phyloP scores from a whole-genome alignment of 92 coral and sea anemone genomes.

The Meandrina meandrites region DNA sequence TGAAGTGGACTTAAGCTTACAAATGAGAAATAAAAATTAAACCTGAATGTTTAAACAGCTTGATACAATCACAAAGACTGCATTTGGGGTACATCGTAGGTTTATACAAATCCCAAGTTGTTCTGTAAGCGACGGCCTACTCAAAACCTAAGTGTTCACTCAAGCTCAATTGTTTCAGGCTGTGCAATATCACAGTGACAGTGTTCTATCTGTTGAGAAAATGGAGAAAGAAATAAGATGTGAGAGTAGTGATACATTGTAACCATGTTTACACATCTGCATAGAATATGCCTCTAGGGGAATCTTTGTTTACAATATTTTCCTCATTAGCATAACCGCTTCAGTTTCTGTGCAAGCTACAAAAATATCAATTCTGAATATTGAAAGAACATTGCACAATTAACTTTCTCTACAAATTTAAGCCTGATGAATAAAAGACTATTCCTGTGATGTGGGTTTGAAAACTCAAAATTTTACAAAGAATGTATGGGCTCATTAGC shows the following conservation, averaged over 20 bases:
- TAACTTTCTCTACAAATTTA: too few species aligned
- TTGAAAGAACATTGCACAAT: too few species aligned
- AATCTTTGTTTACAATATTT: too few species aligned
- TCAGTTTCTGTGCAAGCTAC: too few species aligned
- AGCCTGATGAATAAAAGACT: too few species aligned
- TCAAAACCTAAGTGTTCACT: background rate
- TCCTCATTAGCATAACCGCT: too few species aligned
- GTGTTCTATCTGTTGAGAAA: background rate
- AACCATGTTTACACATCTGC: background rate
- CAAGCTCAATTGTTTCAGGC: background rate
- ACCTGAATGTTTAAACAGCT: background rate
- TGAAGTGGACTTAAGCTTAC: background rate
- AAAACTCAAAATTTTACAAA: too few species aligned
- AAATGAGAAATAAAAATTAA: background rate
- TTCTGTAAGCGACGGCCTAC: background rate
- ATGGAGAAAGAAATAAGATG: background rate
- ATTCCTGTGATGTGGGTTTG: too few species aligned
- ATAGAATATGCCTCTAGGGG: background rate
- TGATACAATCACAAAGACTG: background rate
- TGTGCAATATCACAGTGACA: background rate
- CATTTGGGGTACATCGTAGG: background rate
- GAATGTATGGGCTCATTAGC: too few species aligned
- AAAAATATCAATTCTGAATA: too few species aligned
- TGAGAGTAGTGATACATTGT: background rate
- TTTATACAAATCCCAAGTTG: background rate